Conservation (phyloP, 2,888 invertebrate species). For the Cybosia mesomella region DNA sequence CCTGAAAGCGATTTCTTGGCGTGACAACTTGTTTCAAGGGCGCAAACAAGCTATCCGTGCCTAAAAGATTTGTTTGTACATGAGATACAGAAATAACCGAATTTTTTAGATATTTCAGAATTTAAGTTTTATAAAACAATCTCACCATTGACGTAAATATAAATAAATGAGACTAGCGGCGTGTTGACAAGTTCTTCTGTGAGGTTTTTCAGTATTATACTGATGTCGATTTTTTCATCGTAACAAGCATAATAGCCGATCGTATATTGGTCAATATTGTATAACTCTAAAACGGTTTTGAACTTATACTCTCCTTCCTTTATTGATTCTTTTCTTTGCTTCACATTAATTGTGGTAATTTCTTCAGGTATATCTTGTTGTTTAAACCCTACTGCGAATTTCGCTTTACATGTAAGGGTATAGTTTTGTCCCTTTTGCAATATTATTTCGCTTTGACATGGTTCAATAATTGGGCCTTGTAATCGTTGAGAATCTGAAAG, state of each 20-base stretch:
- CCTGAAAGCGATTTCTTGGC: constrained; percentile 62
- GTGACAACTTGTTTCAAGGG: constrained; percentile 75
- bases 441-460: constrained; percentile 69
- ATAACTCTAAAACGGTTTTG: constrained; percentile 79
- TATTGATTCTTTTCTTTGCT: constrained; percentile 29
- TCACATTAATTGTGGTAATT: constrained; percentile 53
- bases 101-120: constrained; percentile 1
- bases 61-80: constrained; percentile 72
- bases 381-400: constrained; percentile 64
- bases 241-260: constrained; percentile 88
- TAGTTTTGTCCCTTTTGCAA: constrained; percentile 77
- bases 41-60: constrained; percentile 74
- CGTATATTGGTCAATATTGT: constrained; percentile 75
- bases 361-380: constrained; percentile 76
- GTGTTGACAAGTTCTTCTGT: constrained; percentile 72
- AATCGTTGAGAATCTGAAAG: constrained; percentile 76
- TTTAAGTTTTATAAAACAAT: constrained; percentile 18
- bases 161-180: constrained; percentile 73
- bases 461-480: constrained; percentile 71
- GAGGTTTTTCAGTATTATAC: constrained; percentile 63
- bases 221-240: constrained; percentile 65
- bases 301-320: constrained; percentile 66
- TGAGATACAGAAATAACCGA: constrained; percentile 34
- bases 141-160: constrained; percentile 83
- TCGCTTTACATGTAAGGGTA: constrained; percentile 73